Percentiles rank a stretch among this genome's conserved stretches.
Evolutionary conservation across 2,888 invertebrate genomes (phyloP).

Genomic region (Candidula unifasciata): DNA sequence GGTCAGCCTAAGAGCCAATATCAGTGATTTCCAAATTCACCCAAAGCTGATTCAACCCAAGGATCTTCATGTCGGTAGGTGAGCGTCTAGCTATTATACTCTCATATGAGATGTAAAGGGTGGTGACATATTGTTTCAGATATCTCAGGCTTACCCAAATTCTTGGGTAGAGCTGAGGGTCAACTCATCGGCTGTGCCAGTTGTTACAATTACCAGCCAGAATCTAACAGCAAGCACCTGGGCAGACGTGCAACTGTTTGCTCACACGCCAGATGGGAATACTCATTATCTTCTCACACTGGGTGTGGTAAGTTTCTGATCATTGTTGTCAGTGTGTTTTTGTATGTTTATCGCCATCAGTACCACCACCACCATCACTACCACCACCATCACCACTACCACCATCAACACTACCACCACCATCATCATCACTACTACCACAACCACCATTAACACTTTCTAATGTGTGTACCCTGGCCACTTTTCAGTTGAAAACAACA

Average conservation of each 20-base stretch:
- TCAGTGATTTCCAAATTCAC: not conserved
- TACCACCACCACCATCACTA: no score
- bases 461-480: no score
- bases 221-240: not conserved
- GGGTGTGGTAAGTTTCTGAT: slow-evolving; percentile 2
- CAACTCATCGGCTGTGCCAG: slow-evolving; percentile 5
- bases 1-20: not conserved
- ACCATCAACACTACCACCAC: no score
- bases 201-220: not conserved
- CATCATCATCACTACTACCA: no score
- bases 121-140: slow-evolving; percentile 6
- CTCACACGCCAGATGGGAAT: slow-evolving; percentile 12
- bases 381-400: no score
- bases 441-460: no score
- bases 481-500: no score
- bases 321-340: not conserved
- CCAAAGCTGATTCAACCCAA: not conserved
- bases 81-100: not conserved
- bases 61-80: not conserved
- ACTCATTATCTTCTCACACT: slow-evolving; percentile 4
- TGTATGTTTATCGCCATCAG: no score
- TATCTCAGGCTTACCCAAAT: slow-evolving; percentile 19
- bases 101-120: not conserved
- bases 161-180: slow-evolving; percentile 20
- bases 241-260: not conserved